phyloP scores from a whole-genome alignment of 2,113 vertebrate genomes.

The Climacteris rufus region DNA sequence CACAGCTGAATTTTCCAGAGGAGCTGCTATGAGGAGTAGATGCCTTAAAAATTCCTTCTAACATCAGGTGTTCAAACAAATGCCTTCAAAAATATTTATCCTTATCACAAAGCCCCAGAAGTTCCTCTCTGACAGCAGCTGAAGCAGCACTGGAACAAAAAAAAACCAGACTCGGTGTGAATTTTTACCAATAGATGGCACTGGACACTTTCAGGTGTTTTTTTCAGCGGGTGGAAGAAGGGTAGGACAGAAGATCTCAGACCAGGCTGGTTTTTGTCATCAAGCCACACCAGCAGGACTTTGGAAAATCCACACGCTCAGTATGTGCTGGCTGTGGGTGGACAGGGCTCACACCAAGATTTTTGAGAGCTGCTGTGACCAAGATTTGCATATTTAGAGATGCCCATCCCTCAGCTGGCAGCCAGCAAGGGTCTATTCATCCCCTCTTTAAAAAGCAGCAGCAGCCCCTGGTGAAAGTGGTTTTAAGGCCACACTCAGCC shows the following conservation, averaged over 20 bases:
- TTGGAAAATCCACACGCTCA: accelerated
- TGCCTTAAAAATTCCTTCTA: not conserved
- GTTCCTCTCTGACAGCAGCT: not conserved
- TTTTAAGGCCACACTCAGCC: not conserved
- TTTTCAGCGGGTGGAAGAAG: not conserved
- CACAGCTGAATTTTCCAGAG: not conserved
- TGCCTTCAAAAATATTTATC: not conserved
- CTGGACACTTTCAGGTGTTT: not conserved
- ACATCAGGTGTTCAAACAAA: not conserved
- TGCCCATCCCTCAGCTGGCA: not conserved
- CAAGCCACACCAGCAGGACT: not conserved
- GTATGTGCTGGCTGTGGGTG: not conserved
- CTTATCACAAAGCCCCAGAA: not conserved
- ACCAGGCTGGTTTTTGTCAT: not conserved
- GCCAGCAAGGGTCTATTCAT: not conserved
- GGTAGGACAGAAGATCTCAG: not conserved
- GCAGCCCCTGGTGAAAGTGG: not conserved
- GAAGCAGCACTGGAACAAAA: not conserved
- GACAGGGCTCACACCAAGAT: accelerated
- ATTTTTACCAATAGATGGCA: slow-evolving; percentile 42
- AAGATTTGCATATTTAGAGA: not conserved
- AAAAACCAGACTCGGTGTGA: not conserved
- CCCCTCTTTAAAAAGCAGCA: not conserved
- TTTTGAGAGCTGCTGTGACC: not conserved
- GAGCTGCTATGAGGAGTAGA: not conserved